A percentile compares a stretch with the other conserved stretches of the same genome.
Conservation (phyloP, 2,113 vertebrate genomes). For the Motacilla tschutschensis region DNA sequence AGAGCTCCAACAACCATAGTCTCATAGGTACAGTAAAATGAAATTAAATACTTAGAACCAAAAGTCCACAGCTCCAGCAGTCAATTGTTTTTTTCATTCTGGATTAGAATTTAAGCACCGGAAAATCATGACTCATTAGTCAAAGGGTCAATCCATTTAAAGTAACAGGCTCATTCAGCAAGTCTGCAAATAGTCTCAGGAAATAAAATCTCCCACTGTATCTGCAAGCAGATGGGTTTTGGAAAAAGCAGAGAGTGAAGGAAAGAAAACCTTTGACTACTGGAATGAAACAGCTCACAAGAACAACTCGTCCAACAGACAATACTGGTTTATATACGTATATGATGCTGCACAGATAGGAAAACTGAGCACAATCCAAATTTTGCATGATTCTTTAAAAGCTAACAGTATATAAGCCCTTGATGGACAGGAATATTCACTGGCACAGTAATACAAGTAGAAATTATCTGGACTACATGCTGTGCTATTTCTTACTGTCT, state of each 20-base stretch:
- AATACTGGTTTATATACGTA: not conserved
- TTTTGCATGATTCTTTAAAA: not conserved
- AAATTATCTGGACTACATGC: not conserved
- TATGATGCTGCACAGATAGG: not conserved
- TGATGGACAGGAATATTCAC: not conserved
- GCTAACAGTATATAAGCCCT: not conserved
- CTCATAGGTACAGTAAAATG: not conserved
- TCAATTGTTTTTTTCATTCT: constrained; percentile 1
- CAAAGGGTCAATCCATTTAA: constrained; percentile 45
- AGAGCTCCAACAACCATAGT: not conserved
- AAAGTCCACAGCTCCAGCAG: not conserved
- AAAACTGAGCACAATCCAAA: not conserved
- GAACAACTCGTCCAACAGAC: not conserved
- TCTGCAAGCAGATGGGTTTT: constrained; percentile 16
- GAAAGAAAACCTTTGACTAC: not conserved
- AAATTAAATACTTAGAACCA: constrained; percentile 23
- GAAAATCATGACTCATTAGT: constrained; percentile 36
- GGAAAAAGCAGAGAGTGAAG: not conserved
- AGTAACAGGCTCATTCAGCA: constrained; percentile 29
- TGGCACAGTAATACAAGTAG: not conserved
- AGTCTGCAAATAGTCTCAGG: not conserved
- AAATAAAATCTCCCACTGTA: constrained; percentile 20
- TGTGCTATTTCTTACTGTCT: not conserved
- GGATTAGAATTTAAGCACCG: constrained; percentile 1
- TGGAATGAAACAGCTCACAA: not conserved